These are phyloP conservation scores for Pammene fasciana DNA, from an alignment of 2,888 invertebrate genomes.

Conservation along the genomic window DNA sequence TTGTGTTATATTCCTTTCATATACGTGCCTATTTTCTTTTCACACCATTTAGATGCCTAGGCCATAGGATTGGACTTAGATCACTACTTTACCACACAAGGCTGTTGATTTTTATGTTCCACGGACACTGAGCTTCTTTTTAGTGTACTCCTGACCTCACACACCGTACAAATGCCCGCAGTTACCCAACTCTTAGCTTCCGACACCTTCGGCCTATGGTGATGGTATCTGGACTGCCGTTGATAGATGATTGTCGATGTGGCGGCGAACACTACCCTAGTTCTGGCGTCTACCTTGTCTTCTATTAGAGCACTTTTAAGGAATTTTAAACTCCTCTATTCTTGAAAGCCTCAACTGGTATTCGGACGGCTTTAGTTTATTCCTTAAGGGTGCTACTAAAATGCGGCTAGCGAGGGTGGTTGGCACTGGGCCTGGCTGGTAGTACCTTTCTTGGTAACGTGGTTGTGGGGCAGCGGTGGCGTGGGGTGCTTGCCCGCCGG, in stretches of 20 bases:
- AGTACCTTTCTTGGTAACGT: constrained; percentile 73
- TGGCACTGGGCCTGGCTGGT: constrained; percentile 55
- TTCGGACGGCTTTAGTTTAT: constrained; percentile 44
- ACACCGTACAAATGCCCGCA: constrained; percentile 83
- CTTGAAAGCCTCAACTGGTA: not conserved
- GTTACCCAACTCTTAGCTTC: constrained; percentile 83
- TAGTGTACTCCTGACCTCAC: constrained; percentile 82
- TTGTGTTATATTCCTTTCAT: constrained; percentile 67
- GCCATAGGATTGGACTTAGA: constrained; percentile 81
- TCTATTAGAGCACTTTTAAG: constrained; percentile 68
- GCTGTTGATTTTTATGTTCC: constrained; percentile 81
- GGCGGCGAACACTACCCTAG: constrained; percentile 73
- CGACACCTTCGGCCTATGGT: constrained; percentile 79
- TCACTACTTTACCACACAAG: constrained; percentile 81
- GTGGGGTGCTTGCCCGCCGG: constrained; percentile 79
- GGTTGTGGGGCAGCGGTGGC: constrained; percentile 80
- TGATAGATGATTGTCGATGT: constrained; percentile 61
- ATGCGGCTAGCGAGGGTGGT: constrained; percentile 68
- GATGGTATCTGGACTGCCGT: constrained; percentile 66
- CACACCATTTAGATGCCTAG: constrained; percentile 82
- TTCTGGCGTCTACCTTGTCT: constrained; percentile 64
- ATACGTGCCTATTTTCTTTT: constrained; percentile 79
- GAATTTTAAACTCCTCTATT: constrained; percentile 49
- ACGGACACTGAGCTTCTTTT: constrained; percentile 82
- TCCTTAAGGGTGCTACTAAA: constrained; percentile 69